Evolutionary conservation across 2,888 invertebrate genomes (phyloP).

Genomic region (Tenthredo livida): DNA sequence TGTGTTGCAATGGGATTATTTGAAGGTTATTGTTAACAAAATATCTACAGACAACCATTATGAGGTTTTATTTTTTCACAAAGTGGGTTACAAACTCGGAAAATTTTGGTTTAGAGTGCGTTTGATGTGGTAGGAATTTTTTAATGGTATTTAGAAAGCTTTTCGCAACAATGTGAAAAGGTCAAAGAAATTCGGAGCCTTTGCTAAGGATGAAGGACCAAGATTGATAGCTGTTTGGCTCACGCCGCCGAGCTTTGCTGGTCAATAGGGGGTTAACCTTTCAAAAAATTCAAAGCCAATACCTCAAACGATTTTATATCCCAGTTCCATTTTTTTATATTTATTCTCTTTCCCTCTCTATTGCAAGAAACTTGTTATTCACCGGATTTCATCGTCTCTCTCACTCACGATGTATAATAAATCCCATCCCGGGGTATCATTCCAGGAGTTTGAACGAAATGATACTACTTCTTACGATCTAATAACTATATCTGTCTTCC

Average conservation of each 20-base stretch:
- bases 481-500: neutral
- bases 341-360: neutral
- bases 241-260: neutral
- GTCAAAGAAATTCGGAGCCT: neutral
- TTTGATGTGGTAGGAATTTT: neutral
- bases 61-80: neutral
- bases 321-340: neutral
- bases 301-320: neutral
- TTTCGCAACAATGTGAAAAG: neutral
- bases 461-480: conserved; percentile 1
- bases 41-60: neutral
- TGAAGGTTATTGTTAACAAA: neutral
- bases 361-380: neutral
- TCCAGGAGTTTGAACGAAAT: neutral
- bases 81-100: neutral
- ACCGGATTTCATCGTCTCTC: neutral
- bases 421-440: neutral
- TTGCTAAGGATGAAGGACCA: neutral
- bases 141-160: conserved; percentile 2
- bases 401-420: neutral
- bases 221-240: neutral
- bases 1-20: neutral
- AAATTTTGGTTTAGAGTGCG: neutral
- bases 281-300: conserved; percentile 9
- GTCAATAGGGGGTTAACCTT: neutral